Percentiles rank a stretch among this genome's conserved stretches.
Evolutionary conservation across 2,797 vertebrate genomes (phyloP).

Genomic region (Stomatorhinus walkeri): DNA sequence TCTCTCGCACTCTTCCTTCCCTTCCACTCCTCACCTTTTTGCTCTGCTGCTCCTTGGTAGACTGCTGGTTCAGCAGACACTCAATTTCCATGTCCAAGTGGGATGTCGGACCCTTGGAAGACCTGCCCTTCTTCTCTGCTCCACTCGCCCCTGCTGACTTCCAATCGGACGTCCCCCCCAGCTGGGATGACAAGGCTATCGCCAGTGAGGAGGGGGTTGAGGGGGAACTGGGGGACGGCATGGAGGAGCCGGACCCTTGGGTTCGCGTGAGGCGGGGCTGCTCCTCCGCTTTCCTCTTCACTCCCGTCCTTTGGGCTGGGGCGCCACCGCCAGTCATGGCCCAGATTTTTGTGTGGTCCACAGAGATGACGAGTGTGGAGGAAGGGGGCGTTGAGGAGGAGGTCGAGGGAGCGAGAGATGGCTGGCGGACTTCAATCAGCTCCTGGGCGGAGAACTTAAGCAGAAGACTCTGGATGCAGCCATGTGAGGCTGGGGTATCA

Average conservation of each 20-base stretch:
- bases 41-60: constrained; percentile 89
- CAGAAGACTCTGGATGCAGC: constrained; percentile 78
- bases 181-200: constrained; percentile 47
- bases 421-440: constrained; percentile 78
- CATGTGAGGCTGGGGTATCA: constrained; percentile 65
- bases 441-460: constrained; percentile 90
- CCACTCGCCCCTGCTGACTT: constrained; percentile 47
- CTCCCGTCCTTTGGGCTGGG: constrained; percentile 51
- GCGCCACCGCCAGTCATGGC: constrained; percentile 71
- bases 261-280: constrained; percentile 49
- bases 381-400: constrained; percentile 45
- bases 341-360: constrained; percentile 85
- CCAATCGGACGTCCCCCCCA: constrained; percentile 47
- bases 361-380: constrained; percentile 70
- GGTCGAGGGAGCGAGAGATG: constrained; percentile 54
- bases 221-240: constrained; percentile 50
- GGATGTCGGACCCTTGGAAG: constrained; percentile 65
- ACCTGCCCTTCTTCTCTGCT: constrained; percentile 70
- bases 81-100: constrained; percentile 89
- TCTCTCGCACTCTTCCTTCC: neutral
- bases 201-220: constrained; percentile 50
- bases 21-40: constrained; percentile 69
- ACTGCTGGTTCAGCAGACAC: constrained; percentile 84
- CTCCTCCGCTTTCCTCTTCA: constrained; percentile 68
- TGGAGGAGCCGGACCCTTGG: constrained; percentile 49